phyloP scores from a whole-genome alignment of 2,797 vertebrate genomes.

The Catharus ustulatus region DNA sequence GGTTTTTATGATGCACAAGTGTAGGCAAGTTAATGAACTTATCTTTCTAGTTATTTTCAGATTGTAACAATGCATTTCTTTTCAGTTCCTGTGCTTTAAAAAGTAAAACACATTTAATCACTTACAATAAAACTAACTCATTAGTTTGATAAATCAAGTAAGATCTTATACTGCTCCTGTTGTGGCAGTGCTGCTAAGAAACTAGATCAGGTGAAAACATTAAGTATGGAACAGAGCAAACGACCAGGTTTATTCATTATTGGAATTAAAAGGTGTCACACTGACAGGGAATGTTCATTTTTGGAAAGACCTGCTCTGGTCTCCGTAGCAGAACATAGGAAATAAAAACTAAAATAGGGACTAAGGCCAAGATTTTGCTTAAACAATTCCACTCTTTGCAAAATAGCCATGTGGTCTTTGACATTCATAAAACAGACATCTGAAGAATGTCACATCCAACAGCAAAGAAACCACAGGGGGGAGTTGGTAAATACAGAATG shows the following conservation, averaged over 20 bases:
- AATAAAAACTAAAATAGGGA: conserved; percentile 64
- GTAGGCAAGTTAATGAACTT: conserved; percentile 99
- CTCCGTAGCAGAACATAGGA: conserved; percentile 37
- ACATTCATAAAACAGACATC: conserved; percentile 76
- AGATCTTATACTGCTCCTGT: conserved; percentile 70
- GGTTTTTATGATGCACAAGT: conserved; percentile 97
- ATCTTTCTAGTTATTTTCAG: conserved; percentile 97
- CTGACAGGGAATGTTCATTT: conserved; percentile 67
- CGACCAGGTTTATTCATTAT: conserved; percentile 70
- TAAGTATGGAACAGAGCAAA: conserved; percentile 54
- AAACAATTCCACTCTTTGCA: conserved; percentile 61
- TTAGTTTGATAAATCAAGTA: conserved; percentile 83
- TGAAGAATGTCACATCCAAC: conserved; percentile 67
- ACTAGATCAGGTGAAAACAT: conserved; percentile 73
- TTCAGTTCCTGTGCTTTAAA: conserved; percentile 88
- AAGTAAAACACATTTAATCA: conserved; percentile 87
- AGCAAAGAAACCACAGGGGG: conserved; percentile 64
- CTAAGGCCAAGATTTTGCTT: conserved; percentile 61
- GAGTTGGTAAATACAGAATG: conserved; percentile 58
- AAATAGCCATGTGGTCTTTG: conserved; percentile 67
- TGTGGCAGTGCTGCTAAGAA: conserved; percentile 63
- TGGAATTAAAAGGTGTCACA: conserved; percentile 64
- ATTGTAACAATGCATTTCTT: conserved; percentile 89
- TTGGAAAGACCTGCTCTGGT: conserved; percentile 53
- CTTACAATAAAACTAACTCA: conserved; percentile 84